Evolutionary conservation across 2,888 invertebrate genomes (phyloP).

Genomic region (Lymantria monacha): DNA sequence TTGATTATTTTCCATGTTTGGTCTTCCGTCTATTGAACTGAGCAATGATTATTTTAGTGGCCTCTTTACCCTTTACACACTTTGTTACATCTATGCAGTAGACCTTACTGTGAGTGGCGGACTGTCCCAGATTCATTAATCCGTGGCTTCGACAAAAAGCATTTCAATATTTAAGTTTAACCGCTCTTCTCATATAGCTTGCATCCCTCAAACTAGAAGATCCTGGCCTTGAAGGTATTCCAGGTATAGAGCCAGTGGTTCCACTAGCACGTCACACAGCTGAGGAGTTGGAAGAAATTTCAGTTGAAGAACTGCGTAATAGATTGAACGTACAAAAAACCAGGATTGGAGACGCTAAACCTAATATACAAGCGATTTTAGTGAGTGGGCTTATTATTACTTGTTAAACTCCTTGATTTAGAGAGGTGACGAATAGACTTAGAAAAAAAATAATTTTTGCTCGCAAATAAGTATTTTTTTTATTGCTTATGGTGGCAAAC

Average conservation of each 20-base stretch:
- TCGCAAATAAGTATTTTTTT: no score
- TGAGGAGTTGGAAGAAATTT: conserved; percentile 85
- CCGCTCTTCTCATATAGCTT: conserved; percentile 57
- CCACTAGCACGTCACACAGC: conserved; percentile 82
- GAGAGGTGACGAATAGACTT: no score
- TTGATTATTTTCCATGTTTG: no score
- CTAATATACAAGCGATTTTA: conserved; percentile 88
- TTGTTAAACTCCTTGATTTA: not conserved
- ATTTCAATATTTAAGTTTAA: not conserved
- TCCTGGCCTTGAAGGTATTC: conserved; percentile 58
- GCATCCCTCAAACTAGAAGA: conserved; percentile 82
- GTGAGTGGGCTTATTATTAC: conserved; percentile 56
- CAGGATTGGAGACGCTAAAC: conserved; percentile 83
- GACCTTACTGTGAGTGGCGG: no score
- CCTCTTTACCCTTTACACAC: no score
- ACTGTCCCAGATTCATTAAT: no score
- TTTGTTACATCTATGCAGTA: no score
- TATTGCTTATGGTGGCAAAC: no score
- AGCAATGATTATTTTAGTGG: no score
- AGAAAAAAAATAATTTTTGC: no score
- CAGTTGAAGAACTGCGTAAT: conserved; percentile 82
- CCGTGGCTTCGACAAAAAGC: no score
- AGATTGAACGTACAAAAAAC: conserved; percentile 82
- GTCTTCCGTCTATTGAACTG: no score
- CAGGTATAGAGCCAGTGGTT: conserved; percentile 59